These are phyloP conservation scores for Ophthalmolycus amberensis DNA, from an alignment of 2,113 vertebrate species.

Conservation along the genomic window DNA sequence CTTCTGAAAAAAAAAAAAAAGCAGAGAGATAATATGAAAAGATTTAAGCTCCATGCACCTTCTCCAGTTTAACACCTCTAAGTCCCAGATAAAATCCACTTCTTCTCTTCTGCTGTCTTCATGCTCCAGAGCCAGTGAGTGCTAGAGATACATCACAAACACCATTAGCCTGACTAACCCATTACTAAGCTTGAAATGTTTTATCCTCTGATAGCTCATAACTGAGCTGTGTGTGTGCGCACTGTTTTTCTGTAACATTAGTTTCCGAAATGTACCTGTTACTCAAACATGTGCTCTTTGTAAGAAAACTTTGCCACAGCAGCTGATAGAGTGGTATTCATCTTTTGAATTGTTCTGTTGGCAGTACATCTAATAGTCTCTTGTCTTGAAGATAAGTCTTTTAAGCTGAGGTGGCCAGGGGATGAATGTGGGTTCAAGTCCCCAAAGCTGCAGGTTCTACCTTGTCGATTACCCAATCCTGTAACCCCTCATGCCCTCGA, in stretches of 20 bases:
- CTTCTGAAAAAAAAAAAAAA: conserved; percentile 16
- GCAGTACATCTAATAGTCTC: conserved; percentile 56
- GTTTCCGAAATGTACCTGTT: conserved; percentile 23
- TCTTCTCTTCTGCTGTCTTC: conserved; percentile 17
- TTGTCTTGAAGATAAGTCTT: conserved; percentile 48
- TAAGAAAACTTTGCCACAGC: conserved; percentile 36
- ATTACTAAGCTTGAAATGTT: conserved; percentile 56
- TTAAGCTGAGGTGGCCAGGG: conserved; percentile 41
- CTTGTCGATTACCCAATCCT: conserved; percentile 52
- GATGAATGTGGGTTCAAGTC: conserved; percentile 50
- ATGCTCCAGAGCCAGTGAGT: conserved; percentile 23
- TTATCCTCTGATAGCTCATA: conserved; percentile 30
- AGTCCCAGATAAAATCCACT: conserved; percentile 26
- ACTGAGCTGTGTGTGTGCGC: conserved; percentile 25
- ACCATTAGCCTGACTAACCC: conserved; percentile 47
- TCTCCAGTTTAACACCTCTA: conserved; percentile 51
- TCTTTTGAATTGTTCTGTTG: conserved; percentile 59
- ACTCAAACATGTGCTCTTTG: conserved; percentile 27
- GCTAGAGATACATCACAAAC: conserved; percentile 37
- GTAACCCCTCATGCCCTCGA: conserved; percentile 36
- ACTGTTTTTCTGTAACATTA: conserved; percentile 33
- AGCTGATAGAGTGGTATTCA: conserved; percentile 48
- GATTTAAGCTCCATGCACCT: conserved; percentile 51
- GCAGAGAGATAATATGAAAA: neutral
- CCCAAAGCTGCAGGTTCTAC: conserved; percentile 34